These are phyloP conservation scores for Hypsopygia costalis DNA, from an alignment of 2,888 invertebrate genomes.

Conservation along the genomic window DNA sequence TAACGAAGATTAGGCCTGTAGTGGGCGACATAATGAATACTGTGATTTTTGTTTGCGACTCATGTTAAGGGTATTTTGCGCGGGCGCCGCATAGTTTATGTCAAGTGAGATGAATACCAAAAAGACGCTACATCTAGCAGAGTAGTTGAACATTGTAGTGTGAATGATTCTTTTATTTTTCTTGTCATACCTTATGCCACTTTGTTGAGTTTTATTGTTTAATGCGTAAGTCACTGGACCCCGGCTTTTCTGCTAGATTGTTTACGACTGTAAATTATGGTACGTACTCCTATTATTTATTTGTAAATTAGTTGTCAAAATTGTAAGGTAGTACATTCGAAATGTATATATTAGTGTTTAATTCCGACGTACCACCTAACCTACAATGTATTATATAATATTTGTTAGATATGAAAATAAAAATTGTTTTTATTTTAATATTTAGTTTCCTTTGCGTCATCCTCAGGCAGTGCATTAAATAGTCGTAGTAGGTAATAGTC, in stretches of 20 bases:
- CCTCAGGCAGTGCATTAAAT: no score
- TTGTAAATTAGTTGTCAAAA: conserved; percentile 60
- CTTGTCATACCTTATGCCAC: conserved; percentile 30
- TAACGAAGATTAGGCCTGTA: conserved; percentile 41
- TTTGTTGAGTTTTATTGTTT: conserved; percentile 65
- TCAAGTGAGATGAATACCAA: conserved; percentile 78
- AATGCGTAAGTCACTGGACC: neutral
- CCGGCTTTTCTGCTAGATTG: neutral
- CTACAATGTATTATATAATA: conserved; percentile 73
- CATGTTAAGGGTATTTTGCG: conserved; percentile 53
- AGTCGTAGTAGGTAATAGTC: no score
- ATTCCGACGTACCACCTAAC: conserved; percentile 69
- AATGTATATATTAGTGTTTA: conserved; percentile 68
- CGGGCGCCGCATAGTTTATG: conserved; percentile 47
- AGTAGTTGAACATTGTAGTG: conserved; percentile 42
- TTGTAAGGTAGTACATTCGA: conserved; percentile 53
- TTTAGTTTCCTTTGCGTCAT: conserved; percentile 24
- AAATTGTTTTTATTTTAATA: conserved; percentile 76
- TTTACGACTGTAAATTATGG: no score
- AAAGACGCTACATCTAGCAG: conserved; percentile 63
- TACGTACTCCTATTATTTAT: no score
- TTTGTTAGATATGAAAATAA: conserved; percentile 76
- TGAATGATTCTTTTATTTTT: conserved; percentile 39
- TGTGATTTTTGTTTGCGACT: conserved; percentile 73
- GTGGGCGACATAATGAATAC: conserved; percentile 46